Percentiles rank a stretch among this genome's conserved stretches.
Conservation (phyloP, 2,888 invertebrate species). For the Sycophila texana region DNA sequence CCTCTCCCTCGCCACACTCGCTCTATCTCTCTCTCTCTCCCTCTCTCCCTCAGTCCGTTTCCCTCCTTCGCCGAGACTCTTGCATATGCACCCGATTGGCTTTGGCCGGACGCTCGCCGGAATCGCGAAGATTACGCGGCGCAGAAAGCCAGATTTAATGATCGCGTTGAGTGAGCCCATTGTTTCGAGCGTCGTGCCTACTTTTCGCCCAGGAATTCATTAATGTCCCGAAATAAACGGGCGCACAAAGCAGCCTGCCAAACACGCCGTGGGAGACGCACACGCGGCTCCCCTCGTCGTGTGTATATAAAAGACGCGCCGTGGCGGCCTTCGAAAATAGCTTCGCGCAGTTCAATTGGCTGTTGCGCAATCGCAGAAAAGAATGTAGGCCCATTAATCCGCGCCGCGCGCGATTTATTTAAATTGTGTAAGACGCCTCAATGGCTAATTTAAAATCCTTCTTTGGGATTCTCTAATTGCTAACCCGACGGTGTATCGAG, state of each 20-base stretch:
- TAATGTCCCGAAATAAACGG: not conserved
- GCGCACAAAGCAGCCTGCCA: too few relatives aligned
- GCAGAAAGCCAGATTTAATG: constrained; percentile 10
- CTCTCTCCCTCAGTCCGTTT: not conserved
- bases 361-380: too few relatives aligned
- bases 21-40: constrained; percentile 22
- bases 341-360: too few relatives aligned
- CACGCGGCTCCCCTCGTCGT: too few relatives aligned
- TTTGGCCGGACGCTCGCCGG: constrained; percentile 1
- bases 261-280: too few relatives aligned
- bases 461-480: constrained; percentile 23
- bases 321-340: too few relatives aligned
- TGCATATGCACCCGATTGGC: constrained; percentile 22
- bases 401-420: too few relatives aligned
- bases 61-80: not conserved
- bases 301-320: too few relatives aligned
- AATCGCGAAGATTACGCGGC: not conserved
- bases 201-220: not conserved
- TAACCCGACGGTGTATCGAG: not conserved
- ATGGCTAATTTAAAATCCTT: constrained; percentile 12
- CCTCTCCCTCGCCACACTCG: not conserved
- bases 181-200: not conserved
- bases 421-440: too few relatives aligned
- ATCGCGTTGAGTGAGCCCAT: not conserved
- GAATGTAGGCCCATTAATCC: too few relatives aligned